Evolutionary conservation across 2,888 invertebrate species (phyloP).

Genomic region (Pegoplata infirma): DNA sequence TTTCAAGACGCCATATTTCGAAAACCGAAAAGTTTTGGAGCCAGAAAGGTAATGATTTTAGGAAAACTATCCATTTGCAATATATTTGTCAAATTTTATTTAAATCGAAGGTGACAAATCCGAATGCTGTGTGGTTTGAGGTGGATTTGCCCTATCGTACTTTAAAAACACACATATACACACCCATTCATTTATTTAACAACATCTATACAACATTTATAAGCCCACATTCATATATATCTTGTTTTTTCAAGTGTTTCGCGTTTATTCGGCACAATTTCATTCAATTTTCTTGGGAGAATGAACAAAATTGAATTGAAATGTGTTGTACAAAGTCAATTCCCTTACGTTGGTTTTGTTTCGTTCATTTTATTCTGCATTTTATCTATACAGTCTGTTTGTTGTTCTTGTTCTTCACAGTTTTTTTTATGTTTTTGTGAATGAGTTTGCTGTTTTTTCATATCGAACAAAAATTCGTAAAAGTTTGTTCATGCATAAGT

Average conservation of each 20-base stretch:
- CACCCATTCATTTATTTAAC: slow-evolving; percentile 7
- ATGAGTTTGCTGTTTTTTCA: slow-evolving; percentile 29
- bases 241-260: too few species aligned
- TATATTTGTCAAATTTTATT: too few species aligned
- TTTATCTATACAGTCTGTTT: slow-evolving; percentile 26
- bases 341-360: slow-evolving; percentile 48
- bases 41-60: too few species aligned
- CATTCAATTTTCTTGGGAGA: slow-evolving; percentile 45
- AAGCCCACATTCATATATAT: too few species aligned
- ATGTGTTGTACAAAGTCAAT: slow-evolving; percentile 49
- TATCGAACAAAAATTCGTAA: slow-evolving; percentile 14
- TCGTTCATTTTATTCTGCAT: not conserved
- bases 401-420: not conserved
- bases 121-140: too few species aligned
- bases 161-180: slow-evolving; percentile 9
- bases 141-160: not conserved
- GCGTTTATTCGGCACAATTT: slow-evolving; percentile 48
- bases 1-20: too few species aligned
- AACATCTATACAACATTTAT: too few species aligned
- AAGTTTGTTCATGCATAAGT: slow-evolving; percentile 53
- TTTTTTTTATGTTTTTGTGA: slow-evolving; percentile 17
- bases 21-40: too few species aligned
- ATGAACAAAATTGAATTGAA: slow-evolving; percentile 45
- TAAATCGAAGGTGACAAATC: too few species aligned
- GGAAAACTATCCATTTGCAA: too few species aligned